phyloP scores from a whole-genome alignment of 1,140 invertebrate species.

The Psilanteris sp. region DNA sequence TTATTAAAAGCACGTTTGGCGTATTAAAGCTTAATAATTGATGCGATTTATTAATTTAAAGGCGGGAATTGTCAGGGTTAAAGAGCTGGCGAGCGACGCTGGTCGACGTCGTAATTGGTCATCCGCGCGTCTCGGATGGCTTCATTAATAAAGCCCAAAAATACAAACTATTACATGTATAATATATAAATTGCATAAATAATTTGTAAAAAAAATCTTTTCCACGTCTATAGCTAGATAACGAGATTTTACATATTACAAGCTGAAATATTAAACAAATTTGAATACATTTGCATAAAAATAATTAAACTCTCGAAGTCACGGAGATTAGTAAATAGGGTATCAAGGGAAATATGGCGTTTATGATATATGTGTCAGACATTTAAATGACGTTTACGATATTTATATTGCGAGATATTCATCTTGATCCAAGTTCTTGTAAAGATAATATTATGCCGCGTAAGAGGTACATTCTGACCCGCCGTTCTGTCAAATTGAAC shows the following conservation, averaged over 20 bases:
- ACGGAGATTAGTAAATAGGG: constrained; percentile 40
- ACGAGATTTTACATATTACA: constrained; percentile 24
- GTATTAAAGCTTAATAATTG: no score
- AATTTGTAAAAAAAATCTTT: constrained; percentile 28
- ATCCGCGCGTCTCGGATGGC: no score
- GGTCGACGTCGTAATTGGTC: constrained; percentile 25
- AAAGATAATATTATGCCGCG: no score
- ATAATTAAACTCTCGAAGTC: constrained; percentile 40
- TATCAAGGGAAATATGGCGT: constrained; percentile 42
- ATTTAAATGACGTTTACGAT: constrained; percentile 32
- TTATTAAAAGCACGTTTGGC: no score
- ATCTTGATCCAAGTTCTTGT: no score
- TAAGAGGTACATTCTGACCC: no score
- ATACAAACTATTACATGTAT: constrained; percentile 40
- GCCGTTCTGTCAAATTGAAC: no score
- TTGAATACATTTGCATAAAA: constrained; percentile 54
- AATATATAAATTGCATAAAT: constrained; percentile 33
- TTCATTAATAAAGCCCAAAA: constrained; percentile 34
- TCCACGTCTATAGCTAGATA: not conserved
- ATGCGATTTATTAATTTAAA: constrained; percentile 38
- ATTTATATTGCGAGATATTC: constrained; percentile 39
- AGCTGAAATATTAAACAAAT: constrained; percentile 34
- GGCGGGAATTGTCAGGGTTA: constrained; percentile 8
- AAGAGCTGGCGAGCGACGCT: constrained; percentile 8
- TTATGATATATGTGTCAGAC: constrained; percentile 19